A percentile compares a stretch with the other conserved stretches of the same genome.
phyloP scores from a whole-genome alignment of 2,113 vertebrate genomes.

The Onychostruthus taczanowskii region DNA sequence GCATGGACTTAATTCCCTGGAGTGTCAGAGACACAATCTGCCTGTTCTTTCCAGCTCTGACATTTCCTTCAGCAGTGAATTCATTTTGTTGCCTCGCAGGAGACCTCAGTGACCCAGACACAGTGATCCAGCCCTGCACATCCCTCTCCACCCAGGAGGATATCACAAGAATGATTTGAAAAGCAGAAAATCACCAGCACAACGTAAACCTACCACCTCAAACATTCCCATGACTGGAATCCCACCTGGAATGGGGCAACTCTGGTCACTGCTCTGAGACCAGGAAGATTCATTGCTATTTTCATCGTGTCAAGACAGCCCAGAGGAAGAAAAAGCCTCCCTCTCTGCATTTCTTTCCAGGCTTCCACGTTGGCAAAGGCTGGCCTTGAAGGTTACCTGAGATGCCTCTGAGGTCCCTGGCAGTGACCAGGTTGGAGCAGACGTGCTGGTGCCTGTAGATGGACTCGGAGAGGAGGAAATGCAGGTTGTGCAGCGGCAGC shows the following conservation, averaged over 20 bases:
- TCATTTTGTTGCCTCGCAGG: neutral
- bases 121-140: neutral
- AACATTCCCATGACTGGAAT: neutral
- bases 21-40: neutral
- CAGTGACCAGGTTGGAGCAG: slow-evolving; percentile 92
- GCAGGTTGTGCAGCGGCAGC: slow-evolving; percentile 93
- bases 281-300: neutral
- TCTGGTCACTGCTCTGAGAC: neutral
- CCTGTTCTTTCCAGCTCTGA: neutral
- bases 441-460: slow-evolving; percentile 97
- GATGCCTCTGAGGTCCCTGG: slow-evolving; percentile 84
- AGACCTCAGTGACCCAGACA: neutral
- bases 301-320: neutral
- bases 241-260: rapidly evolving
- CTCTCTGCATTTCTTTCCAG: neutral
- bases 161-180: neutral
- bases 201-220: neutral
- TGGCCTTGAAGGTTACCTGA: slow-evolving; percentile 77
- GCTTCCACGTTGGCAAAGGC: neutral
- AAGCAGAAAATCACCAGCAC: neutral
- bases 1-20: neutral
- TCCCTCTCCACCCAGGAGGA: rapidly evolving
- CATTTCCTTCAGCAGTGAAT: neutral
- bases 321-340: neutral
- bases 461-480: slow-evolving; percentile 95